Evolutionary conservation across 2,888 invertebrate species (phyloP), one percentile per base, ranked within the genome.

Genomic region (Lithophane semibrunnea): DNA sequence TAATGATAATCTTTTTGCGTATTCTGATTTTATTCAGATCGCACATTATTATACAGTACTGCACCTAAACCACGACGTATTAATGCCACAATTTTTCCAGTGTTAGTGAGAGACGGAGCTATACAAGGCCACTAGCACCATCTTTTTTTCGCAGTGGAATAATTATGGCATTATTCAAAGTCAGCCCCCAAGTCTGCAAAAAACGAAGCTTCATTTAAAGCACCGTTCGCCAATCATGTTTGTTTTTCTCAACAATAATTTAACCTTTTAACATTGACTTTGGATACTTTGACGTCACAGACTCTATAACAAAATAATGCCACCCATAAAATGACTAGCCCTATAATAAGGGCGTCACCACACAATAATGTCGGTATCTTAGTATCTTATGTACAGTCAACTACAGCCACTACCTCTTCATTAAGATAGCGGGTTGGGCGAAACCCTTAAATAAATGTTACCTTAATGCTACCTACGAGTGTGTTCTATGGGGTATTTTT

Each of bases 401-500:
- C 77, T 77, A 73, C 65, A 54, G 7, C 52, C 47, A 77, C 77
- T 85, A 73, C 60, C 66, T 86, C 86, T 85, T 88, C 86, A 86
- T 88, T 87, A 83, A 84, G 76, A 78, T 71, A 66, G 72, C 70
- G 77, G 73, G 70, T 72, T 73, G 54, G 65, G 42, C 72, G 65
- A 73, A 73, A 54, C 79, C 79, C 86, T 77, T 82, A 88, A 82
- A 88, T 88, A 87, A 85, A 85, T 77, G 74, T 83, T 80, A 86
- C 88, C 85, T 85, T 81, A 86, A 84, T 78, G 80, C 84, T 75
- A 72, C 80, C 84, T 83, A 82, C 84, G 75, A 77, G 88, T 82
- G 78, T 75, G 61, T 80, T 86, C 86, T 83, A 88, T 85, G 88
- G 87, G 87, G 78, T 82, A 88, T 83, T 87, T 87, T 88, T 86